phyloP scores from a whole-genome alignment of 2,797 vertebrate species.

The Falco cherrug region DNA sequence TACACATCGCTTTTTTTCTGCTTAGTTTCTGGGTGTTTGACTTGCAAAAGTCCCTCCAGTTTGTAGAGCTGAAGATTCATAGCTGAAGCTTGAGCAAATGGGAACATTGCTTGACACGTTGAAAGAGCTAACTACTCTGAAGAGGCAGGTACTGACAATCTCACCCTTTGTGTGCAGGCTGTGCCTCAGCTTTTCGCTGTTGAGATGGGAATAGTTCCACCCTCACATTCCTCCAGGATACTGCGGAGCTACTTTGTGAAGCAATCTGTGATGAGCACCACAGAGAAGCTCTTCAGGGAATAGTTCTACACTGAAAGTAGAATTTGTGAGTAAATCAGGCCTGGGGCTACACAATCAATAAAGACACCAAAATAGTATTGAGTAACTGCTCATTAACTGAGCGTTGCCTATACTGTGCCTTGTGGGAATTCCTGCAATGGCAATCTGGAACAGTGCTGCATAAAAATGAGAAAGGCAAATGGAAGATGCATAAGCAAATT shows the following conservation, averaged over 20 bases:
- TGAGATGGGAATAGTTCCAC: conserved; percentile 14
- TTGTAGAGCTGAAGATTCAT: background rate
- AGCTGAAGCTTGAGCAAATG: conserved; percentile 1
- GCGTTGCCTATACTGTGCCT: background rate
- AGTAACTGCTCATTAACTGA: conserved; percentile 57
- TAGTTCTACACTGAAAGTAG: background rate
- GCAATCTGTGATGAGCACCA: background rate
- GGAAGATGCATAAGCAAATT: conserved; percentile 2
- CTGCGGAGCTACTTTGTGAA: background rate
- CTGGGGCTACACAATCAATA: conserved; percentile 9
- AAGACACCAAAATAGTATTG: conserved; percentile 4
- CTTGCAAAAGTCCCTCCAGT: background rate
- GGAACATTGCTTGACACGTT: background rate
- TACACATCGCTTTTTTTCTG: fast-evolving
- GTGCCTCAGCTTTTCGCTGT: background rate
- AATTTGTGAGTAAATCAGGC: conserved; percentile 42
- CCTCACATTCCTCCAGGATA: background rate
- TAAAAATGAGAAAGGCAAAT: conserved; percentile 13
- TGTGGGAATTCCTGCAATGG: conserved; percentile 18
- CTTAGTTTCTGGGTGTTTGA: background rate
- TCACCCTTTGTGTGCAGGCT: background rate
- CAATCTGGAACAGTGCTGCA: background rate
- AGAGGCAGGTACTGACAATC: background rate
- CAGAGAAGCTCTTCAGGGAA: conserved; percentile 9
- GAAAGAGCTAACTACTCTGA: background rate